Evolutionary conservation across 2,888 invertebrate genomes (phyloP), one percentile per base, ranked within the genome.

Genomic region (Linnaemya vulpina): DNA sequence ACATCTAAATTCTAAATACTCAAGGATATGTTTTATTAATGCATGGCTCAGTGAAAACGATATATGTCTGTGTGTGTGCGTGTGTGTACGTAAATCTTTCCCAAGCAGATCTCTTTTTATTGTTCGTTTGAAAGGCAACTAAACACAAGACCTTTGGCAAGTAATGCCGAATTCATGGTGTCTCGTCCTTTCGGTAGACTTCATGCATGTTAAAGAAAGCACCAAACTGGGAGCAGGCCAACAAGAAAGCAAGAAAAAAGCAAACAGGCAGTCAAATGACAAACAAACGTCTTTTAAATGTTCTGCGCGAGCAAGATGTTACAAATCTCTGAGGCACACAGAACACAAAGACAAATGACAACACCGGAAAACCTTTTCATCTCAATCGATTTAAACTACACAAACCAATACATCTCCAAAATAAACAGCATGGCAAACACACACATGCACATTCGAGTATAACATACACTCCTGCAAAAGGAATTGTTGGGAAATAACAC

Each of bases 261-360:
- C 89, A 38, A 73, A 51, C 88, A 90, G 88, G 89, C 88, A 90
- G 89, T 89, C 89, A 90, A 90, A 90, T 90, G 90, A 89, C 90
- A 90, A 90, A 89, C 90, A 90, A 90, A 90, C 90, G 89, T 88
- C 89, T 89, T 90, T 90, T 90, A 89, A 90, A 90, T 90, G 89
- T 90, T 89, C 88, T 89, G 87, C 89, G 89, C 87, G 89, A 90
- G 89, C 65, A 83, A 85, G 78, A 82, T 85, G 78, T 85, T 60
- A 90, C 87, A 89, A 88, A 89, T 88, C 90, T 89, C 89, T 87
- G 87, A 38, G 90, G 90, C 88, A 60, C 46, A 38, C 60, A n/a
- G 8, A 20, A 43, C 40, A 82, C 17, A 53, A 74, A n/a, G 68
- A 62, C 46, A 75, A 74, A 80, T 68, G 51, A 58, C 78, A 80